Evolutionary conservation across 2,888 invertebrate species (phyloP).

Genomic region (Suillia variegata): DNA sequence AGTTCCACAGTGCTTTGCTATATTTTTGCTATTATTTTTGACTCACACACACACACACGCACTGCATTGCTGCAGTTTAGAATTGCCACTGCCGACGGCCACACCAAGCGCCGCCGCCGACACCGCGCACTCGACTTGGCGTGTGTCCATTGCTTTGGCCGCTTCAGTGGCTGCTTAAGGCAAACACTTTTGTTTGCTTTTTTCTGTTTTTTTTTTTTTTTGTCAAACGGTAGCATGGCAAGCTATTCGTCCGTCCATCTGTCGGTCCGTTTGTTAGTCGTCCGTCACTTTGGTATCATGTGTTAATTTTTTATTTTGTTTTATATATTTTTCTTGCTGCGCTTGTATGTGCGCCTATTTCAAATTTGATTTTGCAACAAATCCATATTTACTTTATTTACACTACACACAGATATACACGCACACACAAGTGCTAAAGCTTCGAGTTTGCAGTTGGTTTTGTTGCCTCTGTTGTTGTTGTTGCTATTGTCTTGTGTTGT

Average conservation of each 20-base stretch:
- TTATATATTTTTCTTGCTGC: slow-evolving; percentile 16
- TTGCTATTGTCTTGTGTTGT: not conserved
- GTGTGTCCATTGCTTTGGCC: too few species aligned
- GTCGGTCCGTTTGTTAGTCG: too few species aligned
- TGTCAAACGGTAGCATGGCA: not conserved
- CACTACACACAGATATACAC: slow-evolving; percentile 24
- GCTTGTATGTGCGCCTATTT: slow-evolving; percentile 30
- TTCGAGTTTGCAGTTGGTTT: too few species aligned
- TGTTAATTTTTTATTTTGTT: slow-evolving; percentile 7
- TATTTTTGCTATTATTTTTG: not conserved
- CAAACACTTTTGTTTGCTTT: too few species aligned
- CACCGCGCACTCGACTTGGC: too few species aligned
- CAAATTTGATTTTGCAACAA: slow-evolving; percentile 44
- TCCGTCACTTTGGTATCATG: not conserved
- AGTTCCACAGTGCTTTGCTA: too few species aligned
- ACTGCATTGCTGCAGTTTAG: not conserved
- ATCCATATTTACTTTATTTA: slow-evolving; percentile 42
- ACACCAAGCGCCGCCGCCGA: too few species aligned
- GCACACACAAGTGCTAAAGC: slow-evolving; percentile 5
- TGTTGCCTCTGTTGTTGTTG: slow-evolving; percentile 19
- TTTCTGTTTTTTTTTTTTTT: too few species aligned
- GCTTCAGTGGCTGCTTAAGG: too few species aligned
- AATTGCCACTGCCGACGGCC: not conserved
- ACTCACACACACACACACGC: not conserved
- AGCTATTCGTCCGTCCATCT: too few species aligned